Evolutionary conservation across 2,888 invertebrate genomes (phyloP), one percentile per base, ranked within the genome.

Genomic region (Lasioglossum lativentre): DNA sequence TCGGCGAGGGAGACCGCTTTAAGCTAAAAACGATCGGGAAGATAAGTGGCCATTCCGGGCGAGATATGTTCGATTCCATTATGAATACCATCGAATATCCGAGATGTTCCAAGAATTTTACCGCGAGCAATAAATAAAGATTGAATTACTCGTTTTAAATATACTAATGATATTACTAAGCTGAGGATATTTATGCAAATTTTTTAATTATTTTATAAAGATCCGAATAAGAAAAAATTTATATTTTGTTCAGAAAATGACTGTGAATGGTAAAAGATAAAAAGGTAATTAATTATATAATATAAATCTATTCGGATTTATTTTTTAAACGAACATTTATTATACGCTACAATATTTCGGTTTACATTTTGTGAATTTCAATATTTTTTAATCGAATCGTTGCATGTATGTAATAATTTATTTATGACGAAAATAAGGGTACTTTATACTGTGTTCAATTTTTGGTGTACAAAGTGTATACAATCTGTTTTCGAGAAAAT

Each of bases 31-130:
- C 71, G 80, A 86, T 71, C 63, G 75, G 66, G 45, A 75, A 80
- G 85, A 80, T 80, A 86, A 86, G 80, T 85, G 80, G 78, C 75
- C 78, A 78, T 85, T 78, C 47, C 78, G 72, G 66, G n/a, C 45
- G 56, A 56, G 72, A 75, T 68, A 45, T 86, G 27, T 38, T 16
- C 40, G 63, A 59, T 71, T 66, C 68, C 63, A 85, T 63, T 85
- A 85, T 78, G 85, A 85, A 80, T 78, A 59, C 63, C 34, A 10
- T n/a, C 30, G n/a, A 56, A 66, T 68, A 82, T 71, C 52, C n/a
- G 56, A 59, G n/a, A 56, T 56, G 12, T 56, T n/a, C 56, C n/a
- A 56, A 12, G 56, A 56, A 27, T 68, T 59, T 42, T 68, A 66
- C 38, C 23, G 30, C 63, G 30, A 30, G 30, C 30, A 63, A 56